Conservation (phyloP, 1,140 invertebrate species). For the Caenorhabditis brenneri region DNA sequence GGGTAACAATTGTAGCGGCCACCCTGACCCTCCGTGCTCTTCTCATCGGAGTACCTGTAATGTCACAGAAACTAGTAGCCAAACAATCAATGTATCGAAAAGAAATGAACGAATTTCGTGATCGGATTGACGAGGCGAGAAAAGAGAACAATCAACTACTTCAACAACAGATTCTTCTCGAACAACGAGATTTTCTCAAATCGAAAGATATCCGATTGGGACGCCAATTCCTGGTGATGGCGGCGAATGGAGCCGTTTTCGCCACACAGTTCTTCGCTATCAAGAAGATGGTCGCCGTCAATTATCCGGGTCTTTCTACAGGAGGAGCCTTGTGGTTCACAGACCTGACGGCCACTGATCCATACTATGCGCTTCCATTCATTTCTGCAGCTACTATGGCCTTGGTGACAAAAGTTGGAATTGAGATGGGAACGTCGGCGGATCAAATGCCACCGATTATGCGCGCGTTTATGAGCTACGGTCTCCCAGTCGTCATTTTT, state of each 20-base stretch:
- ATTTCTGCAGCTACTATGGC: constrained; percentile 82
- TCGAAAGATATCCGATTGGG: constrained; percentile 62
- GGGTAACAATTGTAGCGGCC: constrained; percentile 53
- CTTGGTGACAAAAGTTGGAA: constrained; percentile 78
- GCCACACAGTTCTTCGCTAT: constrained; percentile 70
- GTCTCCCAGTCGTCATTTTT: constrained; percentile 81
- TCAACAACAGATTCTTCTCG: constrained; percentile 66
- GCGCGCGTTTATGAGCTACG: constrained; percentile 61
- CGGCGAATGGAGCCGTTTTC: constrained; percentile 65
- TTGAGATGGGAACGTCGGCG: constrained; percentile 58
- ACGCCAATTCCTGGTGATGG: constrained; percentile 61
- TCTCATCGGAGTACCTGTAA: constrained; percentile 62
- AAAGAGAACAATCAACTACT: constrained; percentile 63
- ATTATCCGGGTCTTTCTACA: constrained; percentile 76
- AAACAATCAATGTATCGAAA: constrained; percentile 59
- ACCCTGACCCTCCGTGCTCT: constrained; percentile 62
- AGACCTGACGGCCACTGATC: constrained; percentile 88
- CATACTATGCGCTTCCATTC: constrained; percentile 85
- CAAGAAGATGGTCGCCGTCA: constrained; percentile 59
- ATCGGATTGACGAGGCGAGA: constrained; percentile 60
- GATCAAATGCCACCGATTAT: constrained; percentile 61
- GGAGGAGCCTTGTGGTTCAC: constrained; percentile 92
- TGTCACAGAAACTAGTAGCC: constrained; percentile 63
- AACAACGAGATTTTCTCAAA: constrained; percentile 65
- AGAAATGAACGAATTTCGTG: constrained; percentile 62